Evolutionary conservation across 2,113 vertebrate genomes (phyloP), one percentile per base, ranked within the genome.

Genomic region (Paradoxurus hermaphroditus): DNA sequence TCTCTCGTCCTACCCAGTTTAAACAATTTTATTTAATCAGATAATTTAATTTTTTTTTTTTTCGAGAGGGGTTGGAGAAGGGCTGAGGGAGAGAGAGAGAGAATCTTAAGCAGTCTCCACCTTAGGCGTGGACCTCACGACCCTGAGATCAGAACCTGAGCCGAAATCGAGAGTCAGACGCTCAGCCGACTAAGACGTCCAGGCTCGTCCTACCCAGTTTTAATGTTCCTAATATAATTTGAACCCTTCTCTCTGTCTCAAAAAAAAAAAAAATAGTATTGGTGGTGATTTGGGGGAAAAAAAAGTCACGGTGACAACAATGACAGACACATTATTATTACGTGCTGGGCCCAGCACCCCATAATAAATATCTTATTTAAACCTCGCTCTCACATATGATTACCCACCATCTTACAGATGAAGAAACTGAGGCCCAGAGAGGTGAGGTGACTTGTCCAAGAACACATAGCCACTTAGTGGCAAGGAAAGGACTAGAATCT

Each of bases 271-370:
- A 29, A 29, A 41, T 21, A n/a, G n/a, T 49, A 34, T 70, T 62
- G 23, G 44, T 91, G 68, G 25, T 86, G 46, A n/a, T 49, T 79
- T 88, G 41, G 68, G 4, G 1, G 2, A 0, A 3, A 41, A n/a
- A n/a, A 23, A 99, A 16, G 99, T 99, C 97, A 97, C 97, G 98
- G 97, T 29, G 34, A 73, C 25, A 31, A 23, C 3, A 23, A 23
- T 59, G 23, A 21, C 56, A 59, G 56, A 23, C 21, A 7, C 21
- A 23, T 59, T 59, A 23, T 59, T 39, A 41, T 11, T 23, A 59
- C 29, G 39, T 89, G 68, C 63, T 41, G 2, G 12, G 75, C 29
- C 15, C n/a, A 59, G 59, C 3, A 14, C 9, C 82, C 49, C 13
- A 3, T 53, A 34, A 29, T 34, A 53, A 53, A 46, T 8, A 23